A percentile compares a stretch with the other conserved stretches of the same genome.
phyloP scores from a whole-genome alignment of 2,888 invertebrate species.

The Cacoxenus indagator region DNA sequence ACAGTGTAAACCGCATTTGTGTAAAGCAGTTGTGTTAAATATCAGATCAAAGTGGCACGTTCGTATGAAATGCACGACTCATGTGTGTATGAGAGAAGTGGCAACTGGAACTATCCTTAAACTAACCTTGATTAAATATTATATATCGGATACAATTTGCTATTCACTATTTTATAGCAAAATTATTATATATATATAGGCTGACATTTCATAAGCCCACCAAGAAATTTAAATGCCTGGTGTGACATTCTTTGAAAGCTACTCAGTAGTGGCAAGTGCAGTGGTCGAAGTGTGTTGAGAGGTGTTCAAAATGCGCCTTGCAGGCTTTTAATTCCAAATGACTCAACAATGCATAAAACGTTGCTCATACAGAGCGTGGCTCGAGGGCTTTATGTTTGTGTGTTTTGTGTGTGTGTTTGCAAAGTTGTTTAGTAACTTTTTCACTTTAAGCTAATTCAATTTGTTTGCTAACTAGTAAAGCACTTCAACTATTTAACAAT shows the following conservation, averaged over 20 bases:
- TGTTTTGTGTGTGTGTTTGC: not conserved
- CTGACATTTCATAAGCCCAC: too few relatives aligned
- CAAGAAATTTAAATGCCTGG: too few relatives aligned
- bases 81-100: not conserved
- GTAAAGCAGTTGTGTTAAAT: slow-evolving; percentile 3
- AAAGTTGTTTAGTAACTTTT: not conserved
- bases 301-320: too few relatives aligned
- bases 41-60: not conserved
- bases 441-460: not conserved
- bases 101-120: not conserved
- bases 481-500: not conserved
- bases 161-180: too few relatives aligned
- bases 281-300: too few relatives aligned
- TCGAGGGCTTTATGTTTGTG: not conserved
- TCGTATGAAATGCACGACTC: not conserved
- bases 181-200: too few relatives aligned
- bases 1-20: slow-evolving; percentile 38
- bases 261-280: too few relatives aligned
- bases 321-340: too few relatives aligned
- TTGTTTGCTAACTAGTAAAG: not conserved
- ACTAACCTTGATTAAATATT: not conserved
- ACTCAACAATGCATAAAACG: too few relatives aligned
- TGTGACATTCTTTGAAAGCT: too few relatives aligned
- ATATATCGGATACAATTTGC: too few relatives aligned
- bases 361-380: not conserved